Evolutionary conservation across 2,888 invertebrate genomes (phyloP), one percentile per base, ranked within the genome.

Genomic region (Melieria picta): DNA sequence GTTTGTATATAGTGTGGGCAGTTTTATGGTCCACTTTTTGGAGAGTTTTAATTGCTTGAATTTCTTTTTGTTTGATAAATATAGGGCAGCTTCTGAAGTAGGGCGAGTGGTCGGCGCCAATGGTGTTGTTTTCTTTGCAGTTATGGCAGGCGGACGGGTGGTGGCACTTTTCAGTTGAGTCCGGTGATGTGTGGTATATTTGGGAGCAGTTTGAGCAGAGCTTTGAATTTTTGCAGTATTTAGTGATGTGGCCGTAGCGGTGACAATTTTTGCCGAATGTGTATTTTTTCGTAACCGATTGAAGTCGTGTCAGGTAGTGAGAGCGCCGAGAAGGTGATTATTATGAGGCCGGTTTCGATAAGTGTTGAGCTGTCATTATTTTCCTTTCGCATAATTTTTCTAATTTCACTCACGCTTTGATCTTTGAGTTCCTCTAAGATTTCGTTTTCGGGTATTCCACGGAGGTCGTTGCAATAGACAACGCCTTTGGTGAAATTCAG

Each of bases 261-360:
- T 57, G 65, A 58, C 69, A 69, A 56, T 57, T 63, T 10, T 69
- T 57, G 64, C 5, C 66, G 65, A 30, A 71, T 56, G 46, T 46
- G 42, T 5, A 65, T 30, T 45, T 58, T 70, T 43, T 65, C 57
- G 45, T 70, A 70, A 5, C 58, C 58, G 7, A 70, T 70, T 56
- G 16, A 57, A 9, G 60, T 57, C 3, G 56, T 11, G n/a, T 43
- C 16, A 13, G 69, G 69, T 11, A 69, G 47, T 7, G 42, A 48
- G 5, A 60, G 63, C n/a, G 58, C 7, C 4, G 70, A 56, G 46
- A 70, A 70, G 10, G 70, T 70, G 11, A 65, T 9, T n/a, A 65
- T 65, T 6, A 43, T 58, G 2, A 70, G 61, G 45, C 70, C 70
- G 4, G 55, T 65, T 70, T 70, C 70, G 4, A 65, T 16, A 5